phyloP scores from a whole-genome alignment of 30 jellyfish, hydroid and myxozoan genomes.

The Cassiopea xamachana region DNA sequence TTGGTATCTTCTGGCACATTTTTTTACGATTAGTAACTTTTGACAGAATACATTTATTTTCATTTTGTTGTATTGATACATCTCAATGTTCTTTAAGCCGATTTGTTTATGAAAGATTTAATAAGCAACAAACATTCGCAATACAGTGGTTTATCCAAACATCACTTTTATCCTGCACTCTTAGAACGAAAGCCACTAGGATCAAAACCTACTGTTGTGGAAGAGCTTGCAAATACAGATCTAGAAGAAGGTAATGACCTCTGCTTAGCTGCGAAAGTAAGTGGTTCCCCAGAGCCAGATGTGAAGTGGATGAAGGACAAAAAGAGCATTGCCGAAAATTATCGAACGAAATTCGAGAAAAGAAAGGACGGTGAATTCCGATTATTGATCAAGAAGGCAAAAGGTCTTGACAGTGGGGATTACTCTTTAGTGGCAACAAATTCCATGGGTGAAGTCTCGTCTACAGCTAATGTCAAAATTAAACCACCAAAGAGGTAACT shows the following conservation, averaged over 20 bases:
- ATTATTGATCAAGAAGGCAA: constrained; percentile 60
- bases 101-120: too few relatives aligned
- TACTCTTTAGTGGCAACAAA: constrained; percentile 72
- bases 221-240: not conserved
- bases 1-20: too few relatives aligned
- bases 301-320: constrained; percentile 83
- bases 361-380: constrained; percentile 52
- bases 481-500: constrained; percentile 25
- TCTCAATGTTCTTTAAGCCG: too few relatives aligned
- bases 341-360: constrained; percentile 63
- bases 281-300: constrained; percentile 79
- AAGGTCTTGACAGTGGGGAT: constrained; percentile 78
- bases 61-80: too few relatives aligned
- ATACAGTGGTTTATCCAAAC: too few relatives aligned
- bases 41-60: too few relatives aligned
- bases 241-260: constrained; percentile 50
- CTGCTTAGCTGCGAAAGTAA: constrained; percentile 45
- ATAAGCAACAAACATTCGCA: too few relatives aligned
- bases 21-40: too few relatives aligned
- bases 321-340: constrained; percentile 25
- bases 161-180: not conserved
- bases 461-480: constrained; percentile 52
- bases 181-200: constrained; percentile 46
- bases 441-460: constrained; percentile 69
- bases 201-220: constrained; percentile 43